These are phyloP conservation scores for Cheilosia soror DNA, from an alignment of 2,888 invertebrate species.

Conservation along the genomic window DNA sequence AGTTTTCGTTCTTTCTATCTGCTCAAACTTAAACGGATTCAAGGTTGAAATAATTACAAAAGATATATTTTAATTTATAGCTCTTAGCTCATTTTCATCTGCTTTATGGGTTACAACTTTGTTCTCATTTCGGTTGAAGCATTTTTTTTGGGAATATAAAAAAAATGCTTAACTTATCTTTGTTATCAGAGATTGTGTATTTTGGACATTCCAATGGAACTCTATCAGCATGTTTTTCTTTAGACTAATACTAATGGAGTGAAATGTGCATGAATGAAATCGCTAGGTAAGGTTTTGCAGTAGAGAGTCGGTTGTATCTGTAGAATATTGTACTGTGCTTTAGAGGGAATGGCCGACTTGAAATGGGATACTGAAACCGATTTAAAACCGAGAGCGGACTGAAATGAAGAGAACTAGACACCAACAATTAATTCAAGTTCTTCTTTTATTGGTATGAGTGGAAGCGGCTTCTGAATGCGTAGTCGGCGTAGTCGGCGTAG, in stretches of 20 bases:
- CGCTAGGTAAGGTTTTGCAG: conserved; percentile 16
- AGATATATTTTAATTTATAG: conserved; percentile 32
- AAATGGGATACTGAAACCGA: conserved; percentile 32
- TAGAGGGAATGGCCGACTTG: conserved; percentile 1
- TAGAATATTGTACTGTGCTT: background rate
- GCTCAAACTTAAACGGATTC: conserved; percentile 32
- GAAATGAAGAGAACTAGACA: background rate
- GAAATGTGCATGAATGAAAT: conserved; percentile 20
- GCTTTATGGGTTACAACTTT: background rate
- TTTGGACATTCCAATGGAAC: conserved; percentile 37
- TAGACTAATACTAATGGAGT: background rate
- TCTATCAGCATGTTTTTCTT: conserved; percentile 41
- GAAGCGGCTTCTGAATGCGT: background rate
- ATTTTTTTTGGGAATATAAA: conserved; percentile 2
- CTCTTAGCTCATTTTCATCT: background rate
- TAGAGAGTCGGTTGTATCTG: too few relatives aligned
- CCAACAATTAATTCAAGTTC: background rate
- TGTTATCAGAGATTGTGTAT: conserved; percentile 53
- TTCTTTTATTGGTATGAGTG: background rate
- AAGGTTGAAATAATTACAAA: conserved; percentile 68
- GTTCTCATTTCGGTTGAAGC: conserved; percentile 14
- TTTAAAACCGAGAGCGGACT: conserved; percentile 38
- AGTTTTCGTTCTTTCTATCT: conserved; percentile 27
- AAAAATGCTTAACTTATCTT: conserved; percentile 53
- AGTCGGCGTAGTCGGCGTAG: too few relatives aligned